A percentile compares a stretch with the other conserved stretches of the same genome.
These are phyloP conservation scores for Chlorodrepanis virens DNA, from an alignment of 2,113 vertebrate species.

Conservation along the genomic window DNA sequence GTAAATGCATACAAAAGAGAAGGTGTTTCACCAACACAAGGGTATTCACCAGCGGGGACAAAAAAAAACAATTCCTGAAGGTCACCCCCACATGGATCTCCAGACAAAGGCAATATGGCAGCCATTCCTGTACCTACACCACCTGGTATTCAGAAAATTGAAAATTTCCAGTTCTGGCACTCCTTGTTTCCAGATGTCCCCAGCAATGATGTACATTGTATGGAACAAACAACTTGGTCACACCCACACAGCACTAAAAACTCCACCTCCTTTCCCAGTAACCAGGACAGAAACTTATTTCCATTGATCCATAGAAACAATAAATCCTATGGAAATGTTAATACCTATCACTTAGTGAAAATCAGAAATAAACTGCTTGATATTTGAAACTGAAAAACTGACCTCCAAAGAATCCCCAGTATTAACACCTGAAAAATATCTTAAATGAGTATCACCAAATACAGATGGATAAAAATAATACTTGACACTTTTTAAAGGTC, in stretches of 20 bases:
- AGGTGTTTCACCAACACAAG: background rate
- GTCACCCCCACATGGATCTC: fast-evolving
- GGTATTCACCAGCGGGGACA: background rate
- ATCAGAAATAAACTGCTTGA: background rate
- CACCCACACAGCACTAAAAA: background rate
- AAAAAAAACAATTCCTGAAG: background rate
- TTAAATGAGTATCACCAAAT: background rate
- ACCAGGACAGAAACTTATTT: background rate
- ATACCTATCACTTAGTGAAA: background rate
- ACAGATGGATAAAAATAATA: background rate
- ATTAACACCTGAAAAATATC: background rate
- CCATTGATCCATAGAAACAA: background rate
- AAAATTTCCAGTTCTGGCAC: background rate
- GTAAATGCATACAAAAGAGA: background rate
- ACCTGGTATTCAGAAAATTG: background rate
- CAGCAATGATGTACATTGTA: background rate
- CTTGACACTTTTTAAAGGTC: background rate
- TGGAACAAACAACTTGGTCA: too few species aligned
- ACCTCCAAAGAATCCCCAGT: background rate
- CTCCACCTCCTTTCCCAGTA: background rate
- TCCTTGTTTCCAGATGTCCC: background rate
- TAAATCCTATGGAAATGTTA: background rate
- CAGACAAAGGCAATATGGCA: background rate
- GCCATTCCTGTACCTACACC: fast-evolving
- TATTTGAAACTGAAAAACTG: background rate